These are phyloP conservation scores for Apostichopus japonicus DNA, from an alignment of 35 echinoderm and acorn worm genomes.

Conservation along the genomic window DNA sequence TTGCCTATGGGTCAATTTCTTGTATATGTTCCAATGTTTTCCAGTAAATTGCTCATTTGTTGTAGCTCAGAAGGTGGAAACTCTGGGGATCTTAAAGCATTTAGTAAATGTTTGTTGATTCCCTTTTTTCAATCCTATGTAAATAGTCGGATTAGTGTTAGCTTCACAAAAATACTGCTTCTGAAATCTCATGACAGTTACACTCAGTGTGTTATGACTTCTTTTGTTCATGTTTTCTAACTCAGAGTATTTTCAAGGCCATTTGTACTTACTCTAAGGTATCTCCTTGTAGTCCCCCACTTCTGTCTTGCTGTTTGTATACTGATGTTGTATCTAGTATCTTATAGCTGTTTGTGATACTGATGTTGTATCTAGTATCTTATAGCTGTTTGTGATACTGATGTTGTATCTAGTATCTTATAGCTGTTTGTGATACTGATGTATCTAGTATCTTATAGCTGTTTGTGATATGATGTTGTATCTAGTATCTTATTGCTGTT, in stretches of 20 bases:
- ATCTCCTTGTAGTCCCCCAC: too few species aligned
- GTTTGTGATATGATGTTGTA: too few species aligned
- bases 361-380: too few species aligned
- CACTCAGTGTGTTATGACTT: background rate
- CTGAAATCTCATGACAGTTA: conserved; percentile 4
- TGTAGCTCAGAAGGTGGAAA: background rate
- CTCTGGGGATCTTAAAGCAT: background rate
- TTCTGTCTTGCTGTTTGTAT: background rate
- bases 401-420: too few species aligned
- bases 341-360: too few species aligned
- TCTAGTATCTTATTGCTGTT: too few species aligned
- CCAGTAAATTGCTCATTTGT: background rate
- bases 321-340: too few species aligned
- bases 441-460: too few species aligned
- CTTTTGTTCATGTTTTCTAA: background rate
- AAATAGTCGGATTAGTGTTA: conserved; percentile 1
- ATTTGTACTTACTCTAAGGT: background rate
- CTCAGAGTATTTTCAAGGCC: background rate
- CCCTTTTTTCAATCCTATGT: background rate
- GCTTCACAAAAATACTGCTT: conserved; percentile 4
- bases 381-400: too few species aligned
- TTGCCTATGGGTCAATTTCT: conserved; percentile 20
- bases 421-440: too few species aligned
- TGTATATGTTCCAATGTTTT: conserved; percentile 26
- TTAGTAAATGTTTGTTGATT: background rate